A percentile compares a stretch with the other conserved stretches of the same genome.
phyloP scores from a whole-genome alignment of 2,797 vertebrate species.

The Helarctos malayanus region DNA sequence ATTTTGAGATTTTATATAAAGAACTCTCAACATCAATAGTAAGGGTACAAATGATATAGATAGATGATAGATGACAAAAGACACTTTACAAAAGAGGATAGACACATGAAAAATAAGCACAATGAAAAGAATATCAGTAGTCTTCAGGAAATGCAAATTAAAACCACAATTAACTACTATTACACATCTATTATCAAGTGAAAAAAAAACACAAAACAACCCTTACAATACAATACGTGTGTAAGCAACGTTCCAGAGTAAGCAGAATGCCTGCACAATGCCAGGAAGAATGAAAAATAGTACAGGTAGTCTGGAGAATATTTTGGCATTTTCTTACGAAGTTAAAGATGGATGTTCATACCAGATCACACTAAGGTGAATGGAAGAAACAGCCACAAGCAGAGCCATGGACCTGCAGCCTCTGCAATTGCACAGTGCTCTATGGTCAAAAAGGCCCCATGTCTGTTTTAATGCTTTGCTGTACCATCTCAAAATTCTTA shows the following conservation, averaged over 20 bases:
- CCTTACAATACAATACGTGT: background rate
- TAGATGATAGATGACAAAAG: background rate
- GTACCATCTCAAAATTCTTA: background rate
- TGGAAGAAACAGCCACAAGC: background rate
- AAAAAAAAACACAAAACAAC: background rate
- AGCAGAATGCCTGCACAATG: background rate
- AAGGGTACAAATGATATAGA: background rate
- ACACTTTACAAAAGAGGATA: background rate
- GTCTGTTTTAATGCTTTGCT: background rate
- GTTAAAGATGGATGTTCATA: background rate
- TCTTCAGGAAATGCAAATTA: background rate
- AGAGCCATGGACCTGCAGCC: background rate
- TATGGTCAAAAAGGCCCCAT: background rate
- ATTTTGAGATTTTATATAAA: background rate
- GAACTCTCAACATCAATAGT: background rate
- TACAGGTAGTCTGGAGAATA: background rate
- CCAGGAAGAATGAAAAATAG: background rate
- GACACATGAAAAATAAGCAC: background rate
- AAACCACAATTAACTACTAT: background rate
- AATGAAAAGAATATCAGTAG: background rate
- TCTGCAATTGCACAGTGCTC: background rate
- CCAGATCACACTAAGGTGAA: background rate
- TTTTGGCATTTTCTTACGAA: background rate
- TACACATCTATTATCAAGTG: background rate
- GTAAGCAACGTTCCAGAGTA: background rate